These are phyloP conservation scores for Hipparchia sbordonii DNA, from an alignment of 2,888 invertebrate genomes.

Conservation along the genomic window DNA sequence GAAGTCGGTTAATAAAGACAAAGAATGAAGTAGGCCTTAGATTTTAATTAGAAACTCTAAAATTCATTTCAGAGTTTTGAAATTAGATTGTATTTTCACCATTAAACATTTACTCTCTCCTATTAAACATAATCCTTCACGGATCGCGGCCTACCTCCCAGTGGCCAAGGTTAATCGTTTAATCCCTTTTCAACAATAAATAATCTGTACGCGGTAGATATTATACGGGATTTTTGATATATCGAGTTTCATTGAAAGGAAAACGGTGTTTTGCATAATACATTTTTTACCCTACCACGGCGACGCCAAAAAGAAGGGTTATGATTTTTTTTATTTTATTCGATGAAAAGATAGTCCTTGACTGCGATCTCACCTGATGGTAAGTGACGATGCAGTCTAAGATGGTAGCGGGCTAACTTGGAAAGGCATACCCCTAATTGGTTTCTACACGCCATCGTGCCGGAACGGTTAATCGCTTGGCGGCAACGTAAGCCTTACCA, in stretches of 20 bases:
- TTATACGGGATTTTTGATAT: not conserved
- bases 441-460: no score
- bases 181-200: constrained; percentile 21
- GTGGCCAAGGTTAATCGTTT: constrained; percentile 23
- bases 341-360: no score
- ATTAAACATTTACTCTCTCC: not conserved
- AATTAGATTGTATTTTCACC: not conserved
- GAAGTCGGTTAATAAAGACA: no score
- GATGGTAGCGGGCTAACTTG: no score
- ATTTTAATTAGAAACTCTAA: not conserved
- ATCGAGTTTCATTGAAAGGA: not conserved
- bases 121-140: constrained; percentile 17
- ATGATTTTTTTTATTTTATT: no score
- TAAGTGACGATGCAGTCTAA: no score
- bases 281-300: not conserved
- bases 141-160: constrained; percentile 5
- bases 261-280: not conserved
- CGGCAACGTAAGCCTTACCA: no score
- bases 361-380: no score
- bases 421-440: no score
- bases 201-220: not conserved
- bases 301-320: no score
- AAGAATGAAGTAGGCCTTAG: no score
- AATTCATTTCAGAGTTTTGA: not conserved
- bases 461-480: no score